Percentiles rank a stretch among this genome's conserved stretches.
These are phyloP conservation scores for Eilema depressum DNA, from an alignment of 2,888 invertebrate genomes.

Conservation along the genomic window DNA sequence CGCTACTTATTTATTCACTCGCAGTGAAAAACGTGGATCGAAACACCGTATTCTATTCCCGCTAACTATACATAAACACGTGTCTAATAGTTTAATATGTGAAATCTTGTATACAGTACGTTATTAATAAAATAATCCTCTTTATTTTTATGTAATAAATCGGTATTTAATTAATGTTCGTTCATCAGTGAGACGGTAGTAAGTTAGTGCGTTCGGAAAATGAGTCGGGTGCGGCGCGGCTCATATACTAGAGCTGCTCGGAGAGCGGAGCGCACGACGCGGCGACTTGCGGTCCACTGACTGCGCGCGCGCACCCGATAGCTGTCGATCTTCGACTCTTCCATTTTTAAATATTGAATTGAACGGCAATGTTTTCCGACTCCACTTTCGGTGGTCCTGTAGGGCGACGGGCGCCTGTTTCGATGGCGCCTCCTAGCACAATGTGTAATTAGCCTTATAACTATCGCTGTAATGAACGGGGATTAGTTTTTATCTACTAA, in stretches of 20 bases:
- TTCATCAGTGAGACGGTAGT: slow-evolving; percentile 40
- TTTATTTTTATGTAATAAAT: slow-evolving; percentile 62
- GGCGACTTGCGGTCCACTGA: slow-evolving; percentile 83
- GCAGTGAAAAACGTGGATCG: slow-evolving; percentile 80
- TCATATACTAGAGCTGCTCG: slow-evolving; percentile 62
- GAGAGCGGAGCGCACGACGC: slow-evolving; percentile 78
- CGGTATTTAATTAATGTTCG: slow-evolving; percentile 56
- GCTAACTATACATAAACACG: slow-evolving; percentile 81
- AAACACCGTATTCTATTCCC: slow-evolving; percentile 75
- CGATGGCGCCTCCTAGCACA: slow-evolving; percentile 30
- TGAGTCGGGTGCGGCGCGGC: slow-evolving; percentile 63
- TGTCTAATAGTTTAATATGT: slow-evolving; percentile 69
- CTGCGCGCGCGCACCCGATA: slow-evolving; percentile 71
- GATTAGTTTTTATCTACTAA: slow-evolving; percentile 14
- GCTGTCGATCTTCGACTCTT: slow-evolving; percentile 70
- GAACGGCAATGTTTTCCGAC: slow-evolving; percentile 69
- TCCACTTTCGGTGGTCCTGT: slow-evolving; percentile 49
- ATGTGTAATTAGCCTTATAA: slow-evolving; percentile 40
- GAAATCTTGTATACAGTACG: slow-evolving; percentile 49
- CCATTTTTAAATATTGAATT: slow-evolving; percentile 76
- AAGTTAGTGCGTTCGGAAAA: slow-evolving; percentile 67
- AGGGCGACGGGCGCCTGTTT: slow-evolving; percentile 28
- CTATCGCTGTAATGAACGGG: slow-evolving; percentile 22
- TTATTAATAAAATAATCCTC: slow-evolving; percentile 56
- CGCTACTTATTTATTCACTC: slow-evolving; percentile 78